These are phyloP conservation scores for Monarcha castaneiventris DNA, from an alignment of 2,113 vertebrate species.

Conservation along the genomic window DNA sequence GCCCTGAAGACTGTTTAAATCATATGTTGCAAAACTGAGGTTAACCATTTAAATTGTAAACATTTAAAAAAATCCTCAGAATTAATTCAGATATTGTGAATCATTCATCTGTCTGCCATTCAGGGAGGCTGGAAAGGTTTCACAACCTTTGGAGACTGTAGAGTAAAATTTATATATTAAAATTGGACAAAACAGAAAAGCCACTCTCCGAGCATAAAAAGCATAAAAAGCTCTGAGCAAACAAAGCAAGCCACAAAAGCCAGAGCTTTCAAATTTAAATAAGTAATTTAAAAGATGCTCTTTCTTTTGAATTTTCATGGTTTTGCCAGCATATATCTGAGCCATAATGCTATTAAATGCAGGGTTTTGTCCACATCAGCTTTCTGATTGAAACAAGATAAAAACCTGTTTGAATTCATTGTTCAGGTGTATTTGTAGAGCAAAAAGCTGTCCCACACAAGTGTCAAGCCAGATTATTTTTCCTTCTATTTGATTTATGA, in stretches of 20 bases:
- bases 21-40: not conserved
- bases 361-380: not conserved
- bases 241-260: not conserved
- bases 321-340: not conserved
- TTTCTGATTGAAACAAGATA: constrained; percentile 31
- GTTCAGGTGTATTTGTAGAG: not conserved
- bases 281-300: not conserved
- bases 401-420: constrained; percentile 35
- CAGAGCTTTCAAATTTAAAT: constrained; percentile 14
- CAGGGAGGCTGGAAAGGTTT: not conserved
- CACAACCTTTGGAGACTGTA: not conserved
- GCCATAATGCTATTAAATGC: not conserved
- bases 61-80: not conserved
- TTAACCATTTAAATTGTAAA: not conserved
- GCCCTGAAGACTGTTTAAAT: not conserved
- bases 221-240: not conserved
- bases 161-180: not conserved
- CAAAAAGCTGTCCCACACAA: constrained; percentile 1
- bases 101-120: not conserved
- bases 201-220: not conserved
- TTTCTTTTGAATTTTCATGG: not conserved
- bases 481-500: not conserved
- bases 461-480: not conserved
- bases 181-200: not conserved
- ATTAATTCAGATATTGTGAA: not conserved